Evolutionary conservation across 2,113 vertebrate species (phyloP), one percentile per base, ranked within the genome.

Genomic region (Phycodurus eques): DNA sequence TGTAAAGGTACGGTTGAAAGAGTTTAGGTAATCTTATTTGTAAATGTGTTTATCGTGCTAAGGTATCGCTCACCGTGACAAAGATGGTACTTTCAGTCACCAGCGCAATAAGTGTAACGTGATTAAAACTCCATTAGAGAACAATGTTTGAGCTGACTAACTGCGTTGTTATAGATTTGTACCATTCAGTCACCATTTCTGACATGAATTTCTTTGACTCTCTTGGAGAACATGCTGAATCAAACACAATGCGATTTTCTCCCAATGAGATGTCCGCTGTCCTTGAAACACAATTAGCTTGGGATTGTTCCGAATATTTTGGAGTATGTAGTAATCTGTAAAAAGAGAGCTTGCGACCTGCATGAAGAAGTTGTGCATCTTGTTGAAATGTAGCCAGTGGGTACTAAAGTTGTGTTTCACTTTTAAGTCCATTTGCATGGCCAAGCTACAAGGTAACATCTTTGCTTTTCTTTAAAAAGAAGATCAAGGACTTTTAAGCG

Each of bases 61-160:
- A 67, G 15, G 27, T 20, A 35, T 67, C 47, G 51, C 62, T 43
- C 39, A 51, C 14, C 19, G n/a, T 20, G 27, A 11, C 22, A 4
- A 27, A 46, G 15, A 61, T 17, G 15, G 13, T 8, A 17, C 59
- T 17, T 61, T 35, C 31, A 35, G 59, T 43, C 27, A 75, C 14
- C 22, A n/a, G 67, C 0, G 17, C 73, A 20, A 72, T 77, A 31
- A 59, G 42, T 54, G 31, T 2, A 75, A 77, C 73, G 68, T 62
- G 70, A 63, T 68, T 27, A 64, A 33, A 53, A 19, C 27, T 67
- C 46, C 47, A 67, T 67, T 49, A 67, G 66, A 35, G 46, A 67
- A 67, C 35, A 35, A 14, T 0, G 33, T 65, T 51, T 8, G 53
- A 22, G 42, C 20, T 69, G 19, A n/a, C 54, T 76, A 74, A 69